phyloP scores from a whole-genome alignment of 2,797 vertebrate genomes.

The Cryptoblepharus egeriae region DNA sequence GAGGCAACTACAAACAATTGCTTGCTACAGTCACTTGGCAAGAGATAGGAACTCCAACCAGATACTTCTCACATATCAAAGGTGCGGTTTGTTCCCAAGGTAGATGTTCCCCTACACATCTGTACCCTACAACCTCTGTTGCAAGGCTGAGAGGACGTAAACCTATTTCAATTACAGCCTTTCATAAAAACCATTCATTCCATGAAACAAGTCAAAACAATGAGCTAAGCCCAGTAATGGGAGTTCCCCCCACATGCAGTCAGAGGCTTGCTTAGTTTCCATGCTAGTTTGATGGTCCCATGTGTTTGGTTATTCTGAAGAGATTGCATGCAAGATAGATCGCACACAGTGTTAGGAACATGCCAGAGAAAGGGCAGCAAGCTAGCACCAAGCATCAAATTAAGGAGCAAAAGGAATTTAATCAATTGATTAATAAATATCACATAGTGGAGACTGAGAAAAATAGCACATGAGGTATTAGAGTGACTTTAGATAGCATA shows the following conservation, averaged over 20 bases:
- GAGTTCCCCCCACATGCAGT: not conserved
- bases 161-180: conserved; percentile 12
- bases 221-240: not conserved
- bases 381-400: not conserved
- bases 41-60: conserved; percentile 32
- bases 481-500: not conserved
- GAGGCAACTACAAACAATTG: conserved; percentile 68
- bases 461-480: not conserved
- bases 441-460: not conserved
- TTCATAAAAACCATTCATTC: conserved; percentile 19
- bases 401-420: not conserved
- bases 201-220: conserved; percentile 26
- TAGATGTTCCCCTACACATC: conserved; percentile 56
- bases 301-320: not conserved
- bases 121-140: conserved; percentile 10
- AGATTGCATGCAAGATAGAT: not conserved
- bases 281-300: not conserved
- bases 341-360: not conserved
- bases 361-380: not conserved
- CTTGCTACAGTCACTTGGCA: conserved; percentile 68
- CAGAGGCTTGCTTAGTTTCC: not conserved
- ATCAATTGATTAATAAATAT: not conserved
- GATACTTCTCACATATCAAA: conserved; percentile 69
- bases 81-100: conserved; percentile 53
- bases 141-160: conserved; percentile 13